Percentiles rank a stretch among this genome's conserved stretches.
Evolutionary conservation across 2,113 vertebrate genomes (phyloP).

Genomic region (Elachura formosa): DNA sequence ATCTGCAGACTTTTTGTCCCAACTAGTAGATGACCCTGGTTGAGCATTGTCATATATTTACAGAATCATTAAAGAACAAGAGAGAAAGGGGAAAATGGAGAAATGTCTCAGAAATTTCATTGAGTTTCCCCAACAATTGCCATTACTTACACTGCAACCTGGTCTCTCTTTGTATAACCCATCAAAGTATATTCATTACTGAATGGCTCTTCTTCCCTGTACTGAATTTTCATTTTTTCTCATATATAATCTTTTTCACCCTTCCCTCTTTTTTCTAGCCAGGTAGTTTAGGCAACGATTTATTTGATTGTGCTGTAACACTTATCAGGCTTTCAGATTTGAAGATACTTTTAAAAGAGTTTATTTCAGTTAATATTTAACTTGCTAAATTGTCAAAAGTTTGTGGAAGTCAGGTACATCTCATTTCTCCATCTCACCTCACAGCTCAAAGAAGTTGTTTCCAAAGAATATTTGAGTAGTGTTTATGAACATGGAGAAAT

Average conservation of each 20-base stretch:
- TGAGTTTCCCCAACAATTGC: neutral
- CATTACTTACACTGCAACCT: neutral
- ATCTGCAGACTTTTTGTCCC: neutral
- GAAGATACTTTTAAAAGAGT: neutral
- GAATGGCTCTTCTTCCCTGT: neutral
- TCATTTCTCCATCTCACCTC: neutral
- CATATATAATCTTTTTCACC: neutral
- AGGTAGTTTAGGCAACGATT: neutral
- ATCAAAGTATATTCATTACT: neutral
- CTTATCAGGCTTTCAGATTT: neutral
- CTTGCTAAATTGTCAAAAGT: neutral
- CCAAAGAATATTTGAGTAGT: neutral
- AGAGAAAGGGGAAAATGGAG: neutral
- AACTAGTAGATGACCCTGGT: no score
- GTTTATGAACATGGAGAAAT: neutral
- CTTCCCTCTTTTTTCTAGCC: neutral
- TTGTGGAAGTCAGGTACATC: neutral
- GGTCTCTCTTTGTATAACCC: neutral
- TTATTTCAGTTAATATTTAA: neutral
- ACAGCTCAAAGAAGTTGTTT: neutral
- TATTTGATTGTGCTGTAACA: neutral
- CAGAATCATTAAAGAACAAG: neutral
- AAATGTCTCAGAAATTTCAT: neutral
- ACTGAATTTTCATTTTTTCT: neutral
- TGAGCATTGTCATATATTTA: neutral